phyloP scores from a whole-genome alignment of 2,797 vertebrate species.

The Acomys russatus region DNA sequence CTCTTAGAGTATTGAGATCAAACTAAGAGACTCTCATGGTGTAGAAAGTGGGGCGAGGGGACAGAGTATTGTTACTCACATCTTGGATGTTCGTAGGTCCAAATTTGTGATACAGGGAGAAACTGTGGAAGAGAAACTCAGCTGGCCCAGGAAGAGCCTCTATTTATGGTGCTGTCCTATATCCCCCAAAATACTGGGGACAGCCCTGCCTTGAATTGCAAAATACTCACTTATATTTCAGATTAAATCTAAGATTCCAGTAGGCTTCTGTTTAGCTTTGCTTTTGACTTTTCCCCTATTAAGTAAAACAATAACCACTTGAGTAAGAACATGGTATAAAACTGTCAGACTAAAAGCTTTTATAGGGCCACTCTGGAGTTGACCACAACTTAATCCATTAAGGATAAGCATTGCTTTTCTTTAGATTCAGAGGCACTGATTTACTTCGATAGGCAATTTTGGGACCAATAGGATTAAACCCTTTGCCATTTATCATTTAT shows the following conservation, averaged over 20 bases:
- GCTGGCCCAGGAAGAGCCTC: background rate
- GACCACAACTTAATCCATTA: background rate
- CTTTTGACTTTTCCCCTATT: constrained; percentile 38
- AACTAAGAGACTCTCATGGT: background rate
- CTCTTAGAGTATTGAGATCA: background rate
- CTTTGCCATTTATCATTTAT: background rate
- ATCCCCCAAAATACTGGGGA: background rate
- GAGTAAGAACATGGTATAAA: background rate
- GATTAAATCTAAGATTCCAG: background rate
- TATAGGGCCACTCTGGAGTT: constrained; percentile 19
- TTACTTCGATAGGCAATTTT: constrained; percentile 4
- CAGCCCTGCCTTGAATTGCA: background rate
- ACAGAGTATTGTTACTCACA: background rate
- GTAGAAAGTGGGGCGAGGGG: too few species aligned
- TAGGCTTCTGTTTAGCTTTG: constrained; percentile 46
- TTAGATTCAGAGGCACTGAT: constrained; percentile 12
- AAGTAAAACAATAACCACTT: constrained; percentile 54
- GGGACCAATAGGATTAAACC: constrained; percentile 35
- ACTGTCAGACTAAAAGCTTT: constrained; percentile 62
- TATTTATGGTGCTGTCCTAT: background rate
- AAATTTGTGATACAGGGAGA: constrained; percentile 8
- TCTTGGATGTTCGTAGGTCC: background rate
- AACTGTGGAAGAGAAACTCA: background rate
- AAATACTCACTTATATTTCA: constrained; percentile 22
- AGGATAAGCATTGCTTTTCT: background rate